A percentile compares a stretch with the other conserved stretches of the same genome.
These are phyloP conservation scores for Gallinago stenura DNA, from an alignment of 2,797 vertebrate species.

Conservation along the genomic window DNA sequence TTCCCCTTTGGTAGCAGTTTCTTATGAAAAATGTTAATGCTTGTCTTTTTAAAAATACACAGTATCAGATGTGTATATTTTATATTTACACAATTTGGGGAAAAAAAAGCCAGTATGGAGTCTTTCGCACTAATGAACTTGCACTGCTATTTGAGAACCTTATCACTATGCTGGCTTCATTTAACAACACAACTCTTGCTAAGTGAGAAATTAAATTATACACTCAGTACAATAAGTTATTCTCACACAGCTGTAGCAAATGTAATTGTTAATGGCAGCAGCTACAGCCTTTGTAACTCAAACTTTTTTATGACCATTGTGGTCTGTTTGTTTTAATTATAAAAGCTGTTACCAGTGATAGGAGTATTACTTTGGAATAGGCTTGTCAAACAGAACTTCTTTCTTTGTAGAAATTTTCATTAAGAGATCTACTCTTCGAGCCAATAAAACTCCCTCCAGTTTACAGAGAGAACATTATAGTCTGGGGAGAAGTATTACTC, in stretches of 20 bases:
- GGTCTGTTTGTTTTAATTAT: conserved; percentile 24
- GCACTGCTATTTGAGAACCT: background rate
- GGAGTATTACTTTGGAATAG: background rate
- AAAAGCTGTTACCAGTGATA: background rate
- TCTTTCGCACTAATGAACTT: background rate
- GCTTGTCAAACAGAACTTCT: conserved; percentile 11
- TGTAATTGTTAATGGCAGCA: background rate
- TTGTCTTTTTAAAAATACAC: background rate
- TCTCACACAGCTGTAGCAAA: background rate
- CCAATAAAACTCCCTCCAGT: background rate
- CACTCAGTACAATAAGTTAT: background rate
- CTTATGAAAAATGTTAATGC: background rate
- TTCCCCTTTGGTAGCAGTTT: background rate
- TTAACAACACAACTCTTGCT: background rate
- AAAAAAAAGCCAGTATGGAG: background rate
- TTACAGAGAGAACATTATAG: conserved; percentile 4
- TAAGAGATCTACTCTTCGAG: background rate
- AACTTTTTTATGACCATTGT: background rate
- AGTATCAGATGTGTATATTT: background rate
- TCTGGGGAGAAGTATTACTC: background rate
- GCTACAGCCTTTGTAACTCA: background rate
- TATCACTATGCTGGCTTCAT: accelerated
- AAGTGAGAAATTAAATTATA: background rate
- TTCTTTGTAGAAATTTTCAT: background rate
- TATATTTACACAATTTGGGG: background rate